Evolutionary conservation across 2,797 vertebrate species (phyloP).

Genomic region (Ptychobarbus kaznakovi): DNA sequence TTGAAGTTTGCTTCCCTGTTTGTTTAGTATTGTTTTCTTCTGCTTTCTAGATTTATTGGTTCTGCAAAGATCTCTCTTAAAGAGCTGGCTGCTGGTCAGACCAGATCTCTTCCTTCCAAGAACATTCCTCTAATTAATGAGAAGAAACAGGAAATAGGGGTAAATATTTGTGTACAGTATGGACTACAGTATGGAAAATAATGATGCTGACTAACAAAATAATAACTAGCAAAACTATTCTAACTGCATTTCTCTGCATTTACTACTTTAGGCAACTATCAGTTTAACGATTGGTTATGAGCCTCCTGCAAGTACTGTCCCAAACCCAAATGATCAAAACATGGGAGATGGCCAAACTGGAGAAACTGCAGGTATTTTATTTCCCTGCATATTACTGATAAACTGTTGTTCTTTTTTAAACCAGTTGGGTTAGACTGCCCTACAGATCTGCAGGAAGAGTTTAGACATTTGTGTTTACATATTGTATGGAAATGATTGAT

Average conservation of each 20-base stretch:
- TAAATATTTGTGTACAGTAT: constrained; percentile 69
- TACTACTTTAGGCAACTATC: constrained; percentile 83
- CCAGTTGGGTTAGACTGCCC: background rate
- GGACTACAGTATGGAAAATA: background rate
- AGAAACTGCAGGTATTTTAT: constrained; percentile 61
- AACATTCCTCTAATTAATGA: constrained; percentile 86
- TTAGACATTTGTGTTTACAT: constrained; percentile 31
- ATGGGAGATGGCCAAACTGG: constrained; percentile 59
- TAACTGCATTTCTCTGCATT: constrained; percentile 29
- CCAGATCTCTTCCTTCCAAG: constrained; percentile 84
- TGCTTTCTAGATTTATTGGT: constrained; percentile 88
- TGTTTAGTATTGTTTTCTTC: background rate
- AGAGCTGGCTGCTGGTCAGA: constrained; percentile 86
- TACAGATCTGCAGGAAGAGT: constrained; percentile 8
- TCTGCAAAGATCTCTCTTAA: constrained; percentile 83
- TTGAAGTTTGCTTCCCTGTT: background rate
- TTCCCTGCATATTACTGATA: background rate
- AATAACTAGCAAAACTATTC: background rate
- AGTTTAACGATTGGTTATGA: constrained; percentile 89
- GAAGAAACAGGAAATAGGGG: constrained; percentile 87
- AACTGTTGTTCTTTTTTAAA: background rate
- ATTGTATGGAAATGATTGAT: constrained; percentile 59
- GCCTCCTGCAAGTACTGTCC: constrained; percentile 72
- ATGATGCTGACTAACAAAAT: background rate
- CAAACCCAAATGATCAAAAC: constrained; percentile 67